phyloP scores from a whole-genome alignment of 1,140 invertebrate species.

The Drosophila lowei region DNA sequence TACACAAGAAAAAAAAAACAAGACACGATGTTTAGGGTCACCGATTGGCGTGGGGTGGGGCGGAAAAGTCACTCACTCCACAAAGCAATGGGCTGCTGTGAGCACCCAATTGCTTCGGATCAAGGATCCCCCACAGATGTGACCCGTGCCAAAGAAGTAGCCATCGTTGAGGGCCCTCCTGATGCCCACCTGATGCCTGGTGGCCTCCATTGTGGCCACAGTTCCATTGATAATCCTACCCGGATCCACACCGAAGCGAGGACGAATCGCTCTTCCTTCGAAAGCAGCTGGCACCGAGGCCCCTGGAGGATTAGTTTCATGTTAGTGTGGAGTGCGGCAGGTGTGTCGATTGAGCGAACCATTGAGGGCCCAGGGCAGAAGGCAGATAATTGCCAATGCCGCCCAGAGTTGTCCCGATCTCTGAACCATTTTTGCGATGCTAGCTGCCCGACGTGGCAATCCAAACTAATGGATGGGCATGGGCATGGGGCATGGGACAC shows the following conservation, averaged over 20 bases:
- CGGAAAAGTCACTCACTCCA: slow-evolving; percentile 58
- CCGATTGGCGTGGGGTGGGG: too few relatives aligned
- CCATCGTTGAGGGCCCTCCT: slow-evolving; percentile 67
- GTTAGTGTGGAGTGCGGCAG: too few relatives aligned
- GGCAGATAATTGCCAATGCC: neutral
- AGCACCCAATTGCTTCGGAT: slow-evolving; percentile 76
- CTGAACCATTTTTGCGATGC: neutral
- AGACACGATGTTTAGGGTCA: too few relatives aligned
- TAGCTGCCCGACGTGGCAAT: slow-evolving; percentile 35
- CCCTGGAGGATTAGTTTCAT: neutral
- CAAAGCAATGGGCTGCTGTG: slow-evolving; percentile 84
- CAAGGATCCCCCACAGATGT: slow-evolving; percentile 81
- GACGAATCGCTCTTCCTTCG: slow-evolving; percentile 16
- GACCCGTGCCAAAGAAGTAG: slow-evolving; percentile 73
- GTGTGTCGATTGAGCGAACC: neutral
- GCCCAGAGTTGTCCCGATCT: slow-evolving; percentile 3
- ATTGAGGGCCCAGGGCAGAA: neutral
- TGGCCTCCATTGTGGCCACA: slow-evolving; percentile 51
- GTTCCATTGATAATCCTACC: slow-evolving; percentile 77
- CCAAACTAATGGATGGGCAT: slow-evolving; percentile 25
- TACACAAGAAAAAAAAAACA: too few relatives aligned
- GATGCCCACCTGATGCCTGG: slow-evolving; percentile 76
- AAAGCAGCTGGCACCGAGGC: neutral
- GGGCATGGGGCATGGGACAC: too few relatives aligned
- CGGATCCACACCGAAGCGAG: slow-evolving; percentile 51